Evolutionary conservation across 2,113 vertebrate genomes (phyloP).

Genomic region (Callaeas wilsoni): DNA sequence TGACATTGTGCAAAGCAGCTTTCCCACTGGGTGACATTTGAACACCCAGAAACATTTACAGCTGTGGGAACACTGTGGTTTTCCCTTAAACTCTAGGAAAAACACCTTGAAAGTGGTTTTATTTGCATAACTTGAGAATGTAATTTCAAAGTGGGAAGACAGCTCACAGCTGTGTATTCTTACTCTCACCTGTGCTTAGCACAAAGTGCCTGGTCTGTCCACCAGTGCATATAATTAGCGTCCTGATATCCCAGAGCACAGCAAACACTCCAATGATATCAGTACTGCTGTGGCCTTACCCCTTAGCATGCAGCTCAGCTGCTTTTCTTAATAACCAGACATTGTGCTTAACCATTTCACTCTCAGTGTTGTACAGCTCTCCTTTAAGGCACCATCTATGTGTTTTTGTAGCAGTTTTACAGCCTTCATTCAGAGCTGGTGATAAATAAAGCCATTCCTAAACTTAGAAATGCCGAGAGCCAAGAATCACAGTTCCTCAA

Average conservation of each 20-base stretch:
- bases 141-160: neutral
- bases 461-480: neutral
- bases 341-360: neutral
- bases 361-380: neutral
- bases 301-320: neutral
- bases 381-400: neutral
- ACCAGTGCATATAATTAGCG: neutral
- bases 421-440: neutral
- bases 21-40: neutral
- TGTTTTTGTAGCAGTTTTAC: neutral
- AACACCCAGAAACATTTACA: neutral
- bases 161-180: neutral
- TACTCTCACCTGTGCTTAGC: neutral
- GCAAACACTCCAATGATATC: neutral
- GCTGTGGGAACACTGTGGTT: neutral
- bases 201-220: neutral
- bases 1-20: neutral
- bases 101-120: neutral
- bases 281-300: neutral
- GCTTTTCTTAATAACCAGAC: neutral
- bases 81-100: neutral
- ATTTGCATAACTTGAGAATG: neutral
- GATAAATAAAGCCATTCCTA: neutral
- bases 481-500: slow-evolving; percentile 40
- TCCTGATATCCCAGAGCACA: neutral